phyloP scores from a whole-genome alignment of 2,797 vertebrate species.

The Helicolenus hilgendorfi region DNA sequence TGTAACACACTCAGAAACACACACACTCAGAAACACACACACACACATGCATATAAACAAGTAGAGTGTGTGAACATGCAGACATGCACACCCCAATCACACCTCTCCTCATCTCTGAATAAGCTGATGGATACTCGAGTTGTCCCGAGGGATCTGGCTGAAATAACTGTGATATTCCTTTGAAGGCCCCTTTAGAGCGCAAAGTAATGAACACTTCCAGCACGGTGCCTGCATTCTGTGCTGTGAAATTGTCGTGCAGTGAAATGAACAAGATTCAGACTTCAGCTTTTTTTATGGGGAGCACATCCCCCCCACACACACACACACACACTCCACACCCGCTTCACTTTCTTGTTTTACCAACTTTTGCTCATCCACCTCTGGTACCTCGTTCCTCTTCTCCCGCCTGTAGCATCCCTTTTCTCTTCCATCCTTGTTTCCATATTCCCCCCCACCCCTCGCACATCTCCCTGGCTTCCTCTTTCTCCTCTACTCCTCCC shows the following conservation, averaged over 20 bases:
- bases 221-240: constrained; percentile 35
- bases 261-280: constrained; percentile 55
- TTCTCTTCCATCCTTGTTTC: constrained; percentile 34
- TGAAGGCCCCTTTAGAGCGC: constrained; percentile 54
- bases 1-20: constrained; percentile 3
- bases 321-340: neutral
- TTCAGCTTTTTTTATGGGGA: constrained; percentile 34
- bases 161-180: constrained; percentile 79
- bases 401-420: constrained; percentile 52
- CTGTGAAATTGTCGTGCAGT: constrained; percentile 47
- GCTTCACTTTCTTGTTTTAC: constrained; percentile 43
- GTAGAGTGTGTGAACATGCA: constrained; percentile 17
- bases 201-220: constrained; percentile 68
- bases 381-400: constrained; percentile 14
- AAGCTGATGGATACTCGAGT: constrained; percentile 34
- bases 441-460: constrained; percentile 25
- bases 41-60: neutral
- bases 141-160: constrained; percentile 53
- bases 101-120: constrained; percentile 49
- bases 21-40: neutral
- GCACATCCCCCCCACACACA: neutral
- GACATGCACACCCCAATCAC: constrained; percentile 48
- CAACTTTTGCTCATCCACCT: constrained; percentile 43
- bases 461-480: constrained; percentile 35
- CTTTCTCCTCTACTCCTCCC: constrained; percentile 29